A percentile compares a stretch with the other conserved stretches of the same genome.
Conservation (phyloP, 2,888 invertebrate species). For the Phortica magna region DNA sequence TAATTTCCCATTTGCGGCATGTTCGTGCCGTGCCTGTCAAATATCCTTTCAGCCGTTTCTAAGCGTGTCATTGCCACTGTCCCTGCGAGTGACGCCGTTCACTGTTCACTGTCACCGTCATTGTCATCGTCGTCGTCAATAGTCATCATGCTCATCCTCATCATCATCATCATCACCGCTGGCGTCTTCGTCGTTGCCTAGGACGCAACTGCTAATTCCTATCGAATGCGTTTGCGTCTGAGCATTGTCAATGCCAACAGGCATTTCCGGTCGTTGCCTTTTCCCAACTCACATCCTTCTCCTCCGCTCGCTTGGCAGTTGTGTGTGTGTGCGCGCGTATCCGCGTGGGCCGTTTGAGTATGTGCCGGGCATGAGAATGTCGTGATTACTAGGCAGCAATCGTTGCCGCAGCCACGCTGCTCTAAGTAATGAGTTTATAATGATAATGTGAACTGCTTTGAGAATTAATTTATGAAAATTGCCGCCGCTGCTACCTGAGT, state of each 20-base stretch:
- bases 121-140: neutral
- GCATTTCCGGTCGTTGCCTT: neutral
- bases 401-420: neutral
- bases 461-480: slow-evolving; percentile 22
- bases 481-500: neutral
- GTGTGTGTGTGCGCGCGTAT: neutral
- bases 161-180: neutral
- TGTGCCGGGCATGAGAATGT: slow-evolving; percentile 9
- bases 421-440: slow-evolving; percentile 23
- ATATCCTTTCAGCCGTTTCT: neutral
- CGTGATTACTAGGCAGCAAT: neutral
- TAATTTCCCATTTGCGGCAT: slow-evolving; percentile 33
- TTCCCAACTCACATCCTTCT: neutral
- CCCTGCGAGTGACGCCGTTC: neutral
- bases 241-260: slow-evolving; percentile 17
- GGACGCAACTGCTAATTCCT: neutral
- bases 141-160: neutral
- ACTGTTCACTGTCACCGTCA: no score
- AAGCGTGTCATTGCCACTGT: no score
- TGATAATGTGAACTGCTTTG: slow-evolving; percentile 5
- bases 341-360: neutral
- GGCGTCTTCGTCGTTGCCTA: neutral
- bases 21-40: slow-evolving; percentile 41
- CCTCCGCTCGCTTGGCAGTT: neutral
- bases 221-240: slow-evolving; percentile 1